Base-by-base conservation (phyloP, 2,113 vertebrate species). In the Cottus gobio region DNA sequence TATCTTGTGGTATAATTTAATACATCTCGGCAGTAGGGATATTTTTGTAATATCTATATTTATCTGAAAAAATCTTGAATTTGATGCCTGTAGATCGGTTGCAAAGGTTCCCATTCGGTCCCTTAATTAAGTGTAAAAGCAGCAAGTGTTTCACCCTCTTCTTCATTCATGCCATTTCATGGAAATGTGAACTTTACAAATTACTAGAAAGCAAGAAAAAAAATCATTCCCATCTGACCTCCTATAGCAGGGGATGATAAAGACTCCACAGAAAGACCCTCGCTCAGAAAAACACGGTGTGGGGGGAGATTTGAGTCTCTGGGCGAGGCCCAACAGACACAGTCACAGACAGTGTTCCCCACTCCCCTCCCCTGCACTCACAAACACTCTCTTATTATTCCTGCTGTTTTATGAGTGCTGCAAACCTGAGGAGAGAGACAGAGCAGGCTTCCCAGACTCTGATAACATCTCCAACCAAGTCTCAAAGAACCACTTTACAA, bases 311-410 rank as follows among this genome's bases (percentile, higher is more conserved):
- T 60, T 82, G 71, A 75, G 79, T 67, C 52, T 64, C 7, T 5
- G 77, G 65, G 84, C 24, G 57, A 36, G 82, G 89, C 86, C 82
- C 68, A 10, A 24, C 20, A 85, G 82, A 82, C 81, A 91, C 90
- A 91, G 85, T 89, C 90, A 72, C 58, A 36, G 79, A 82, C 83
- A 88, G 81, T 93, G 92, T 92, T 93, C 82, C 28, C 16, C 61
- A 52, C 77, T 91, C 46, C 42, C 60, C 79, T 77, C 16, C 71
- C 64, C 68, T 5, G 68, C n/a, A 13, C 71, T 84, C 66, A 83
- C 85, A 87, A 79, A 77, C 79, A 48, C 75, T 69, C 54, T 66
- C 71, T 91, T 85, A 88, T 85, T 93, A 83, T 93, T 80, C 62
- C 78, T 73, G 83, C 83, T 90, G 82, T 88, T 92, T 90, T 88